These are phyloP conservation scores for Lasioglossum leucozonium DNA, from an alignment of 2,888 invertebrate genomes.

Conservation along the genomic window DNA sequence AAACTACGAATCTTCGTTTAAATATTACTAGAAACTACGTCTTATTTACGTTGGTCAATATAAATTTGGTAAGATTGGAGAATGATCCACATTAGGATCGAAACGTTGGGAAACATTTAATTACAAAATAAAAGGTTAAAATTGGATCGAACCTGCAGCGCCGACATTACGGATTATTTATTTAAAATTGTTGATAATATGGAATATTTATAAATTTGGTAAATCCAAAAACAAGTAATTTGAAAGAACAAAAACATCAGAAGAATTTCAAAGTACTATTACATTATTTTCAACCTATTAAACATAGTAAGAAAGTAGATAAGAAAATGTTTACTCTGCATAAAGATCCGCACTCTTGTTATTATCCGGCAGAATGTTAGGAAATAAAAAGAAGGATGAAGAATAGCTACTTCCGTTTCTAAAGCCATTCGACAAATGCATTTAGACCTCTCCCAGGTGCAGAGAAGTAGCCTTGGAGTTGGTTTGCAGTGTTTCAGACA, in stretches of 20 bases:
- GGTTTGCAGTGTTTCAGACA: not conserved
- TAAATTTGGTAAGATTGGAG: too few species aligned
- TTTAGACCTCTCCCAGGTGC: not conserved
- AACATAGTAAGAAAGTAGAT: not conserved
- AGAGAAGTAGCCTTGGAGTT: not conserved
- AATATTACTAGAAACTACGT: not conserved
- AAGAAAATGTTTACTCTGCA: not conserved
- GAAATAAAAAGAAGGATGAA: not conserved
- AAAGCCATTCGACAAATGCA: not conserved
- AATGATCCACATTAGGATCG: too few species aligned
- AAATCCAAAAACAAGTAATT: too few species aligned
- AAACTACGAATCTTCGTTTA: not conserved
- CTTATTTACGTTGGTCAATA: not conserved
- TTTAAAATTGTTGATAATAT: too few species aligned
- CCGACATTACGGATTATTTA: too few species aligned
- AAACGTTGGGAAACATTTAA: too few species aligned
- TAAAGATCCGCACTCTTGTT: not conserved
- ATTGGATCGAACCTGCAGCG: too few species aligned
- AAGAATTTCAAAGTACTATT: too few species aligned
- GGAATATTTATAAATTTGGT: too few species aligned
- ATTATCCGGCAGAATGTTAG: not conserved
- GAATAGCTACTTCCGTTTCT: not conserved
- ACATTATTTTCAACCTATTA: not conserved
- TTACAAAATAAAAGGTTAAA: too few species aligned
- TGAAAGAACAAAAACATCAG: too few species aligned